A percentile compares a stretch with the other conserved stretches of the same genome.
Conservation (phyloP, 2,113 vertebrate species). For the Oncorhynchus gorbuscha region DNA sequence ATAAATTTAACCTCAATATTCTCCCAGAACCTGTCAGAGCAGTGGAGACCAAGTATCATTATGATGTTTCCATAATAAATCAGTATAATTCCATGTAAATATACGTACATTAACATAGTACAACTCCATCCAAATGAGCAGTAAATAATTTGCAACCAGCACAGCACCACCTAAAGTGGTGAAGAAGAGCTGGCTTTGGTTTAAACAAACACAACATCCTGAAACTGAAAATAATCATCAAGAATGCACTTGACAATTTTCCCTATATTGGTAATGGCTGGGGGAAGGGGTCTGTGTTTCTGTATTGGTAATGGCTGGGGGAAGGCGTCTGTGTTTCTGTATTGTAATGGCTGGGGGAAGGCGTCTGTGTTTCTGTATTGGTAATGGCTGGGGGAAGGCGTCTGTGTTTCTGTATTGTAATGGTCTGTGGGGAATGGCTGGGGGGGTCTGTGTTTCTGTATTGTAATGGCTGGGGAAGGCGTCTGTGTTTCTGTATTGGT, state of each 20-base stretch:
- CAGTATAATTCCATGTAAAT: not conserved
- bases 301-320: too few species aligned
- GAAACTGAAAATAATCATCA: not conserved
- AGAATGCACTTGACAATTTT: not conserved
- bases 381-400: too few species aligned
- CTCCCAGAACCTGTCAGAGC: not conserved
- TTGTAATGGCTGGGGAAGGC: too few species aligned
- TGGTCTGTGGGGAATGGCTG: too few species aligned
- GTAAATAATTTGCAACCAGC: not conserved
- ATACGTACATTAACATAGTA: not conserved
- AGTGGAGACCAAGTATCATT: not conserved
- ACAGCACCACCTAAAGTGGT: not conserved
- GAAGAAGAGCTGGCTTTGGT: not conserved
- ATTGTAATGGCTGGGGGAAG: too few species aligned
- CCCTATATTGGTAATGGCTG: not conserved
- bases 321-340: too few species aligned
- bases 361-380: too few species aligned
- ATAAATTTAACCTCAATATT: too few species aligned
- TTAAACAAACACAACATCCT: not conserved
- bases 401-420: too few species aligned
- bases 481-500: too few species aligned
- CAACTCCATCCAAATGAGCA: not conserved
- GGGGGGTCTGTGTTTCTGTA: constrained; percentile 28
- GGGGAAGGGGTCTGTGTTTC: not conserved
- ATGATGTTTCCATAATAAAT: not conserved